These are phyloP conservation scores for Zosterops lateralis DNA, from an alignment of 2,113 vertebrate species.

Conservation along the genomic window DNA sequence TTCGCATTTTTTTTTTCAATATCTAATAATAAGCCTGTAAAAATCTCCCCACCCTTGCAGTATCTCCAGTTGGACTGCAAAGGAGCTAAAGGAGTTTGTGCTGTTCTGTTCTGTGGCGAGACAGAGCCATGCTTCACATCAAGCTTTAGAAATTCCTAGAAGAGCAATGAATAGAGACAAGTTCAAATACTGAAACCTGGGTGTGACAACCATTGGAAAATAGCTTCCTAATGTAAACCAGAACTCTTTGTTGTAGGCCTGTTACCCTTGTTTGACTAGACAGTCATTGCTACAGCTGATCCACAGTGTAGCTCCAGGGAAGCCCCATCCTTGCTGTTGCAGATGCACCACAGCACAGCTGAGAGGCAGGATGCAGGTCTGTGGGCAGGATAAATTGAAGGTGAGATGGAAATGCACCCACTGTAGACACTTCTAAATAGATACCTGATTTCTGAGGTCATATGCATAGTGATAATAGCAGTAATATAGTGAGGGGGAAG, in stretches of 20 bases:
- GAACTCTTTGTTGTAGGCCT: not conserved
- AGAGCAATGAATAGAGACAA: slow-evolving; percentile 14
- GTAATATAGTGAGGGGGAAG: not conserved
- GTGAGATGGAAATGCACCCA: not conserved
- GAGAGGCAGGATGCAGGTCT: not conserved
- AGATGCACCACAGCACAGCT: not conserved
- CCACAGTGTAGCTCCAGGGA: not conserved
- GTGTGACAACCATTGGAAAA: not conserved
- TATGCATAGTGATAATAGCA: not conserved
- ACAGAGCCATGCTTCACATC: not conserved
- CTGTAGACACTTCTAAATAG: not conserved
- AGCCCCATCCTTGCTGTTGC: not conserved
- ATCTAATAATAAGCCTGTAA: slow-evolving; percentile 43
- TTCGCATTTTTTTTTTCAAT: slow-evolving; percentile 23
- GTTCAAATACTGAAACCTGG: not conserved
- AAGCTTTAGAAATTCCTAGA: slow-evolving; percentile 22
- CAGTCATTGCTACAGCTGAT: not conserved
- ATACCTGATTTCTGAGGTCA: not conserved
- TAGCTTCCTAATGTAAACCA: not conserved
- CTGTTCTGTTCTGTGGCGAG: not conserved
- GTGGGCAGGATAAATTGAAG: not conserved
- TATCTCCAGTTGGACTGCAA: slow-evolving; percentile 45
- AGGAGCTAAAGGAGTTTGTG: slow-evolving; percentile 48
- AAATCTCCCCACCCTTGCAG: slow-evolving; percentile 3
- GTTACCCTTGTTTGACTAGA: not conserved